Evolutionary conservation across 2,113 vertebrate genomes (phyloP), one percentile per base, ranked within the genome.

Genomic region (Lepisosteus oculatus): DNA sequence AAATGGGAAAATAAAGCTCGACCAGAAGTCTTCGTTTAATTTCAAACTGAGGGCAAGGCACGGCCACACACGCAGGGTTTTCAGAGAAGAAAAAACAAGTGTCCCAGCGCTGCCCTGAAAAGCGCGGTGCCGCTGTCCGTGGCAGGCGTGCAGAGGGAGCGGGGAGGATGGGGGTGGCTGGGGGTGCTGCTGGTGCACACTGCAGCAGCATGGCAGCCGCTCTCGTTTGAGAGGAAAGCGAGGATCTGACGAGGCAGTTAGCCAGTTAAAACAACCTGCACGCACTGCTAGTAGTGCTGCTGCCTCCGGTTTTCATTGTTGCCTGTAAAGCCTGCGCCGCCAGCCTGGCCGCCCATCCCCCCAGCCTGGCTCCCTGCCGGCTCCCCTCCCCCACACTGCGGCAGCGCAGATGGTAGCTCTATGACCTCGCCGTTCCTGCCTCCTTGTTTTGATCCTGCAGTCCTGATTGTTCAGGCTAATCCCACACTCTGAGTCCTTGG

Each of bases 401-500:
- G 90, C 90, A 90, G 90, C 88, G 85, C 94, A 95, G 93, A 95
- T 96, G 94, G 94, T 93, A 92, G 92, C 91, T 88, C 89, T 90
- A 90, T 95, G 93, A 94, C 93, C 93, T 93, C 89, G 84, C 88
- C 89, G 91, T 93, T 93, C 90, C 90, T 92, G 92, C 93, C 92
- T 90, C 93, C 93, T 93, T 92, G 90, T 94, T 93, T 91, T 92
- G 93, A 95, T 93, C 93, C 90, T 85, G 89, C 89, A 89, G 89
- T 89, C 92, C 89, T 91, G 92, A 95, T 93, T 93, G 93, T 93
- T 93, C 93, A 88, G 89, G 88, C 92, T 93, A 93, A 94, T 92
- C 93, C 91, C 88, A 92, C 86, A 92, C 91, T 93, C 90, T 76
- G 85, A 92, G 90, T 87, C 85, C 85, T 78, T 94, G 93, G 93